Evolutionary conservation across 2,888 invertebrate genomes (phyloP).

Genomic region (Chironomus riparius): DNA sequence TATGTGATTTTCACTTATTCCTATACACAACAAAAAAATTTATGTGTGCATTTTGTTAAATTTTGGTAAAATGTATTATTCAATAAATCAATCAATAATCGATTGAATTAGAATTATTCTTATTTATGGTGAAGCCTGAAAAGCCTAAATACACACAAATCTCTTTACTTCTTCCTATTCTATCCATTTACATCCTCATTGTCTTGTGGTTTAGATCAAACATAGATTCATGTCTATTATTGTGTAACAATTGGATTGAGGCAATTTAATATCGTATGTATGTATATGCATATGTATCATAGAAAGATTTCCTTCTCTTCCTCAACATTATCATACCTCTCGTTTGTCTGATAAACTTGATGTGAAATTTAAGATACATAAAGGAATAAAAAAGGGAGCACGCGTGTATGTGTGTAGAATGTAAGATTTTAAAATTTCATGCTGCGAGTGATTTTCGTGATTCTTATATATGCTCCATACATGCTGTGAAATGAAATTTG

Average conservation of each 20-base stretch:
- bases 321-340: no score
- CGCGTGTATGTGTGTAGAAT: background rate
- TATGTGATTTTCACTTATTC: no score
- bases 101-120: background rate
- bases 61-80: background rate
- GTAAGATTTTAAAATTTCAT: background rate
- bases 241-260: background rate
- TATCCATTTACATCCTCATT: background rate
- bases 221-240: background rate
- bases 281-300: background rate
- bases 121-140: background rate
- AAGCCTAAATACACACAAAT: background rate
- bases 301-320: background rate
- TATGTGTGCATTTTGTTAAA: no score
- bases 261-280: background rate
- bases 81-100: slow-evolving; percentile 5
- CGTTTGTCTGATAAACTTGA: background rate
- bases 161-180: background rate
- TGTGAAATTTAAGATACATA: background rate
- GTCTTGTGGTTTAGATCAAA: background rate
- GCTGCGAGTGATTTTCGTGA: background rate
- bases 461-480: background rate
- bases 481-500: background rate
- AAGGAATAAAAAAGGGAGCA: background rate
- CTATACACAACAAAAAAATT: no score